Base-by-base conservation (phyloP, 1,140 invertebrate species). In the Ceratina japonica region DNA sequence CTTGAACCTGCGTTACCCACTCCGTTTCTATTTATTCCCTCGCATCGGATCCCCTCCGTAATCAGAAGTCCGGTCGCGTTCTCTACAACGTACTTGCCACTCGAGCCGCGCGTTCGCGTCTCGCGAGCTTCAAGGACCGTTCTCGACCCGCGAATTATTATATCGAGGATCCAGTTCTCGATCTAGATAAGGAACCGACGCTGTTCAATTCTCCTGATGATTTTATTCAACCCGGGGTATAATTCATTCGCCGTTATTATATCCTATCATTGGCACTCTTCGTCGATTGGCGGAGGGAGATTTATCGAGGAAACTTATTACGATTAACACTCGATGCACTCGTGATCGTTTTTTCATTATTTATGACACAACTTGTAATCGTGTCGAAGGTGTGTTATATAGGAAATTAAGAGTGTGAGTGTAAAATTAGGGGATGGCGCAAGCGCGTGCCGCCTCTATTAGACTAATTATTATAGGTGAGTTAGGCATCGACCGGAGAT, bases 1-100 rank as follows among this genome's bases (percentile, higher is more conserved):
- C 75, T 78, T 78, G 75, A 63, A 78, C 75, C 66, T 78, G 68
- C 37, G 56, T 71, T 68, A 78, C 44, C 44, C 51, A 31, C 31
- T 70, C 64, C 44, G 59, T 71, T 56, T 51, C 64, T 78, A 71
- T 78, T 63, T 71, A 78, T 51, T 31, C 75, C n/a, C 15, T 44
- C 49, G 44, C 20, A 52, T 52, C 64, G 44, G n/a, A 31, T 22
- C 65, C 20, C 15, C 49, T 4, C 31, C 44, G n/a, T 49, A 70
- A 71, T 71, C 65, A 77, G 27, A 62, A 71, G 66, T 77, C 75
- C 16, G 49, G 24, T 62, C 24, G 66, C 65, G 75, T 70, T 37
- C 13, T 20, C 58, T 62, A 70, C 75, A 59, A 75, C 49, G 74
- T 68, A 59, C 16, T n/a, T 56, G 54, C 54, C 54, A 56, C 54